phyloP scores from a whole-genome alignment of 2,113 vertebrate species.

The Lethenteron camtschaticum region DNA sequence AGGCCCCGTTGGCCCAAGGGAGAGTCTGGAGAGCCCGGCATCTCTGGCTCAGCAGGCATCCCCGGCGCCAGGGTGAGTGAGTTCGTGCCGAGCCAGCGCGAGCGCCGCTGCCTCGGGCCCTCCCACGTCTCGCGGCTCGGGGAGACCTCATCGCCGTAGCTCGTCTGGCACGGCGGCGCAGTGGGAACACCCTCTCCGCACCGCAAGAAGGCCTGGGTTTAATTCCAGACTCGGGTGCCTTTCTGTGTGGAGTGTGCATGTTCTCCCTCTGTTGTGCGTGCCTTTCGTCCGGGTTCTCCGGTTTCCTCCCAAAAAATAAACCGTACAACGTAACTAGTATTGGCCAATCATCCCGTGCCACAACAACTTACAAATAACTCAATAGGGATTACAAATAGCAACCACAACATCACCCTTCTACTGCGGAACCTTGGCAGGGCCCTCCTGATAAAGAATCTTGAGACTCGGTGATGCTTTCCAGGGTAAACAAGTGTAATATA shows the following conservation, averaged over 20 bases:
- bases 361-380: too few relatives aligned
- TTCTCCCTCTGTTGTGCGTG: too few relatives aligned
- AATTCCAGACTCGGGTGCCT: background rate
- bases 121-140: background rate
- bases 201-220: background rate
- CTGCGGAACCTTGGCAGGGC: too few relatives aligned
- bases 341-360: too few relatives aligned
- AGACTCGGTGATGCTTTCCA: too few relatives aligned
- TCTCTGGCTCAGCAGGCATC: background rate
- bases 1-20: background rate
- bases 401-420: too few relatives aligned
- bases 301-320: too few relatives aligned
- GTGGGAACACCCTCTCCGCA: background rate
- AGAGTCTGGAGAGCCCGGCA: conserved; percentile 1
- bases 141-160: background rate
- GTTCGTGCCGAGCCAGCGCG: background rate
- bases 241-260: background rate
- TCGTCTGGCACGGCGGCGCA: background rate
- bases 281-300: too few relatives aligned
- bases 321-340: too few relatives aligned
- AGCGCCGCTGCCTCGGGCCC: background rate
- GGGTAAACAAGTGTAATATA: too few relatives aligned
- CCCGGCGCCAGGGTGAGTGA: background rate
- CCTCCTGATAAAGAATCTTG: too few relatives aligned
- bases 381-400: too few relatives aligned